phyloP scores from a whole-genome alignment of 2,888 invertebrate genomes.

The Ligdia adustata region DNA sequence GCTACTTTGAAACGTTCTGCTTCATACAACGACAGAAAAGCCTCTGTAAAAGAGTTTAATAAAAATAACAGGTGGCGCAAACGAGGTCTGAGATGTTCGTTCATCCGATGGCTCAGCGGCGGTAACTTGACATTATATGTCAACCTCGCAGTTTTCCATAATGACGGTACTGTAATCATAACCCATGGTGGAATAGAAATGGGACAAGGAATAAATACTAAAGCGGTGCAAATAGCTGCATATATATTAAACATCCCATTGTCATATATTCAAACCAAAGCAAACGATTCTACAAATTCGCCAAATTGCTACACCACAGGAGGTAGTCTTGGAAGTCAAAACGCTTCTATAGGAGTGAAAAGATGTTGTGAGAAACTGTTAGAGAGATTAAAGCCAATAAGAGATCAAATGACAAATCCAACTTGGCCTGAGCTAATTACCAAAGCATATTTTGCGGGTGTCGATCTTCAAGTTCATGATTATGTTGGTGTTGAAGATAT shows the following conservation, averaged over 20 bases:
- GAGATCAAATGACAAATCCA: slow-evolving; percentile 57
- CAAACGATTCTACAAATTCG: slow-evolving; percentile 81
- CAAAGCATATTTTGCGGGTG: slow-evolving; percentile 54
- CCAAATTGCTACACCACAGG: slow-evolving; percentile 87
- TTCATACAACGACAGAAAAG: slow-evolving; percentile 75
- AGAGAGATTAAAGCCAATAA: slow-evolving; percentile 69
- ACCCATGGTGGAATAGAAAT: slow-evolving; percentile 86
- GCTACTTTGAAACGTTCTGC: slow-evolving; percentile 78
- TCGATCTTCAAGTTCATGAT: slow-evolving; percentile 50
- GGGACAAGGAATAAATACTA: slow-evolving; percentile 89
- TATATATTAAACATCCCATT: slow-evolving; percentile 85
- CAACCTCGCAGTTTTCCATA: slow-evolving; percentile 85
- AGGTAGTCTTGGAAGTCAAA: slow-evolving; percentile 87
- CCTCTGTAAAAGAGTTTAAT: slow-evolving; percentile 80
- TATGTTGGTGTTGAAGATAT: slow-evolving; percentile 41
- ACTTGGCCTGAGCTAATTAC: slow-evolving; percentile 77
- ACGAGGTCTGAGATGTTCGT: slow-evolving; percentile 83
- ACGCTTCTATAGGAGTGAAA: slow-evolving; percentile 79
- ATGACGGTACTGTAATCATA: slow-evolving; percentile 85
- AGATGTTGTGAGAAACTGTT: slow-evolving; percentile 75
- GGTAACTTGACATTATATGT: slow-evolving; percentile 65
- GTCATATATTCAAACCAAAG: slow-evolving; percentile 85
- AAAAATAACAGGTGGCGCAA: slow-evolving; percentile 88
- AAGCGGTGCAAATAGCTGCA: slow-evolving; percentile 87
- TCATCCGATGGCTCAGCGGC: slow-evolving; percentile 75